Conservation (phyloP, 2,797 vertebrate genomes). For the Catharus ustulatus region DNA sequence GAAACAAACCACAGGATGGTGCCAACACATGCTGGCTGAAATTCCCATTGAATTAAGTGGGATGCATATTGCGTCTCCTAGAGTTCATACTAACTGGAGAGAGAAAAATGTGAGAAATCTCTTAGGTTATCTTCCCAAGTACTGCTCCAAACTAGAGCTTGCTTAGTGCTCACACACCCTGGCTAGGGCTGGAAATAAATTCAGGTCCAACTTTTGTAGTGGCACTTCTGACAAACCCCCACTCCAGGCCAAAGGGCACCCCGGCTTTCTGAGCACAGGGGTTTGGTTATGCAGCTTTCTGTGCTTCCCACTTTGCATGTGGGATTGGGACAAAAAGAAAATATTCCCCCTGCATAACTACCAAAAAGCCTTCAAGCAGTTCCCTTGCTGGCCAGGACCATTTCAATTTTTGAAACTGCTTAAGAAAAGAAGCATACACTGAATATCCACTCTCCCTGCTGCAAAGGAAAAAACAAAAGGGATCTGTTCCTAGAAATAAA, state of each 20-base stretch:
- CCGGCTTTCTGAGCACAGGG: not conserved
- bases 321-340: not conserved
- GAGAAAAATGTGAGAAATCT: constrained; percentile 37
- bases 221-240: not conserved
- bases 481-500: not conserved
- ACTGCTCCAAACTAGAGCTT: not conserved
- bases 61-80: not conserved
- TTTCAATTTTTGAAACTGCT: constrained; percentile 1
- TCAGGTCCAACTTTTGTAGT: not conserved
- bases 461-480: not conserved
- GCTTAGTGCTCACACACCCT: not conserved
- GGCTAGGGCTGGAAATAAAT: not conserved
- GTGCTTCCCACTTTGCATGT: not conserved
- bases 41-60: constrained; percentile 40
- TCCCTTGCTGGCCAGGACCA: not conserved
- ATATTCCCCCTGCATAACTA: not conserved
- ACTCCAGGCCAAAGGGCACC: not conserved
- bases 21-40: constrained; percentile 25
- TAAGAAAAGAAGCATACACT: not conserved
- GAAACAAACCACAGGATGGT: not conserved
- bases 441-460: not conserved
- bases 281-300: not conserved
- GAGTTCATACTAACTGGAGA: constrained; percentile 17
- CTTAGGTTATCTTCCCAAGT: constrained; percentile 43
- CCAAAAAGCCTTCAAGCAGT: not conserved